Evolutionary conservation across 2,113 vertebrate genomes (phyloP).

Genomic region (Gallinago media): DNA sequence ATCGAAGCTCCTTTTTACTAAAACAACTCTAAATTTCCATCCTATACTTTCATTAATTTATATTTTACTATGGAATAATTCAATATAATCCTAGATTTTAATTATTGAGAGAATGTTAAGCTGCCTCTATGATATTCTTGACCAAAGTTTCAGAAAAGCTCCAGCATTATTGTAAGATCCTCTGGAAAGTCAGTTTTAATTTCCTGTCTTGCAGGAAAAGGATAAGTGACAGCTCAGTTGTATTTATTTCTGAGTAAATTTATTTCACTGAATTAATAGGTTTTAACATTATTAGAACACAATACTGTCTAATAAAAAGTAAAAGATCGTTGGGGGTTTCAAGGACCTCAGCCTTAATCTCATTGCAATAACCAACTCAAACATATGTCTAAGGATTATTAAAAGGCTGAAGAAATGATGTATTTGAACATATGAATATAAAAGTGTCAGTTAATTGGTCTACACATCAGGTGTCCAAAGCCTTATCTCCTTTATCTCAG

Average conservation of each 20-base stretch:
- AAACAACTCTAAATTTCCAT: not conserved
- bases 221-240: not conserved
- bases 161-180: not conserved
- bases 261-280: conserved; percentile 49
- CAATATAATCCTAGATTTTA: not conserved
- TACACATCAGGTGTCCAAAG: not conserved
- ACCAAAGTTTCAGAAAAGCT: not conserved
- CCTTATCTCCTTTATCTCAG: not conserved
- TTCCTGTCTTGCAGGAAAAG: conserved; percentile 19
- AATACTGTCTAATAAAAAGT: conserved; percentile 30
- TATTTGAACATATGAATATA: not conserved
- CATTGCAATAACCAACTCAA: conserved; percentile 34
- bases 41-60: not conserved
- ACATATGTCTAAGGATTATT: conserved; percentile 22
- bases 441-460: not conserved
- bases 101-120: not conserved
- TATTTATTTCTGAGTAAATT: conserved; percentile 48
- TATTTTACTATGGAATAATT: not conserved
- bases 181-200: conserved; percentile 38
- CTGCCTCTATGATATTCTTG: not conserved
- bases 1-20: not conserved
- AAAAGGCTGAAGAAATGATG: conserved; percentile 10
- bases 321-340: not conserved
- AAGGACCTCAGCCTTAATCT: conserved; percentile 23
- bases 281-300: conserved; percentile 35